These are phyloP conservation scores for Alviniconcha strummeri DNA, from an alignment of 2,888 invertebrate genomes.

Conservation along the genomic window DNA sequence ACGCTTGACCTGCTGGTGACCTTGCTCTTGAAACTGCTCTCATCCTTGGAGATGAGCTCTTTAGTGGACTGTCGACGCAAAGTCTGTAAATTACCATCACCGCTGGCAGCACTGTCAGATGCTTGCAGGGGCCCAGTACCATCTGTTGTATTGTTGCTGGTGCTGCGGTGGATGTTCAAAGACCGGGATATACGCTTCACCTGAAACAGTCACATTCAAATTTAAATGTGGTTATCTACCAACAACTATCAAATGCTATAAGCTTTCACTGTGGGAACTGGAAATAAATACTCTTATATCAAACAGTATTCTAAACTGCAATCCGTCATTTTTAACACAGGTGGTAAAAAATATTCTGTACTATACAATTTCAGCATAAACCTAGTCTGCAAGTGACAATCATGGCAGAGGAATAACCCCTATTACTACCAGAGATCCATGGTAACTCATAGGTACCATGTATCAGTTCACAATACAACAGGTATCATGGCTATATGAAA, in stretches of 20 bases:
- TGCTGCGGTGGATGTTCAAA: not conserved
- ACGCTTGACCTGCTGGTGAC: conserved; percentile 10
- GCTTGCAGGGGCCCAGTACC: not conserved
- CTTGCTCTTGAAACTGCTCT: not conserved
- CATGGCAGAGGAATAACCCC: not conserved
- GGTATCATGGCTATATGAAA: not conserved
- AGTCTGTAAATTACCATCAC: not conserved
- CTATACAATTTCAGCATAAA: not conserved
- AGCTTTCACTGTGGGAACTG: no score
- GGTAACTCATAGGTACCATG: not conserved
- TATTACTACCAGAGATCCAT: not conserved
- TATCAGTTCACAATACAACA: not conserved
- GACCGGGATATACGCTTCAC: conserved; percentile 36
- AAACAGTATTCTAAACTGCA: not conserved
- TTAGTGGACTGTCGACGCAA: conserved; percentile 35
- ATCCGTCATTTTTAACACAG: not conserved
- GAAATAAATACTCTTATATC: not conserved
- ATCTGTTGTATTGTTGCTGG: not conserved
- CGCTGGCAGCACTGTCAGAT: no score
- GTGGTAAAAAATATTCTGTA: not conserved
- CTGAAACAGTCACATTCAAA: not conserved
- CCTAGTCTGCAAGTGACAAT: not conserved
- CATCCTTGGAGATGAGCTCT: conserved; percentile 20
- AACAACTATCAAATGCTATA: no score
- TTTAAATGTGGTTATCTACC: no score